phyloP scores from a whole-genome alignment of 2,797 vertebrate genomes.

The Crocidura indochinensis region DNA sequence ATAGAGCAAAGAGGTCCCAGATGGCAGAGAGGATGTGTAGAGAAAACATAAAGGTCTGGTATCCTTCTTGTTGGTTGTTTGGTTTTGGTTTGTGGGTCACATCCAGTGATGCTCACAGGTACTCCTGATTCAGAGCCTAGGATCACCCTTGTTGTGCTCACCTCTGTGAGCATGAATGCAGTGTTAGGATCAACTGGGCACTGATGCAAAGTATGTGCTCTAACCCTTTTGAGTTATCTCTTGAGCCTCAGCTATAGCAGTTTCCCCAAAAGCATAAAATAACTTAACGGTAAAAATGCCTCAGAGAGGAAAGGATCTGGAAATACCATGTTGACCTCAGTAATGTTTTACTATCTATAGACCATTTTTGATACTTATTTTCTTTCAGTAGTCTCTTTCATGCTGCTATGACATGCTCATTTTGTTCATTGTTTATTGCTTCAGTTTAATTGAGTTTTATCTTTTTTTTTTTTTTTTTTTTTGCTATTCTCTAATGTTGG shows the following conservation, averaged over 20 bases:
- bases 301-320: slow-evolving; percentile 36
- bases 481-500: no score
- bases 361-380: slow-evolving; percentile 6
- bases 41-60: slow-evolving; percentile 27
- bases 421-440: slow-evolving; percentile 39
- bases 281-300: slow-evolving; percentile 48
- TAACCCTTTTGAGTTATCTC: no score
- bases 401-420: not conserved
- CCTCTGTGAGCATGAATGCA: no score
- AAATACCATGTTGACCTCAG: not conserved
- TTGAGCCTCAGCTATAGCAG: not conserved
- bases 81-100: no score
- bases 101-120: no score
- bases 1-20: slow-evolving; percentile 15
- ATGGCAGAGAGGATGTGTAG: slow-evolving; percentile 3
- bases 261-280: slow-evolving; percentile 53
- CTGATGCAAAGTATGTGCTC: no score
- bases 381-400: slow-evolving; percentile 46
- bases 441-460: slow-evolving; percentile 39
- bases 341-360: not conserved
- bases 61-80: no score
- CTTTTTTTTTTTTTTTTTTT: not conserved
- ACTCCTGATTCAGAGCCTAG: no score
- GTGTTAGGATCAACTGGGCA: no score
- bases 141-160: no score